These are phyloP conservation scores for Lysandra bellargus DNA, from an alignment of 2,888 invertebrate species.

Conservation along the genomic window DNA sequence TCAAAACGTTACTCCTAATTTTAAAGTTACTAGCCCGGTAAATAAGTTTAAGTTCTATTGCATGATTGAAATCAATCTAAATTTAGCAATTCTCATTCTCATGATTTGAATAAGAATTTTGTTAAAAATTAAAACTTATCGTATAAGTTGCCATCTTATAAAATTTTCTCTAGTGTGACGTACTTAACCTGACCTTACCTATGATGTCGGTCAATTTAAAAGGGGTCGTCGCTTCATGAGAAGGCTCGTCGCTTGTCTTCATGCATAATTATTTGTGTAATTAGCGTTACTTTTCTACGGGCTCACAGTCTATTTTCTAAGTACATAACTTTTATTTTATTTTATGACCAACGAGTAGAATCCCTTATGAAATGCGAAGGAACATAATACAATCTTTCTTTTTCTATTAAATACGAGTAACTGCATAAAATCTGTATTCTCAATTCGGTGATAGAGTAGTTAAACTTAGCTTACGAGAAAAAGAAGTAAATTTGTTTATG, in stretches of 20 bases:
- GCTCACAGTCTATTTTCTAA: not conserved
- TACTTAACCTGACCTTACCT: slow-evolving; percentile 29
- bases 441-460: too few species aligned
- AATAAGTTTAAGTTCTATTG: too few species aligned
- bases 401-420: too few species aligned
- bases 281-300: not conserved
- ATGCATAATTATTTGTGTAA: slow-evolving; percentile 15
- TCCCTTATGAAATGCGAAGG: too few species aligned
- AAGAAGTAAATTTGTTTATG: too few species aligned
- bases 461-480: too few species aligned
- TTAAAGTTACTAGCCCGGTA: too few species aligned
- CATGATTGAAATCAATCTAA: not conserved
- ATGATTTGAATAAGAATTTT: not conserved
- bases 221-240: slow-evolving; percentile 19
- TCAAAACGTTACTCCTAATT: too few species aligned
- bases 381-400: too few species aligned
- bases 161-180: not conserved
- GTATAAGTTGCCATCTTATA: not conserved
- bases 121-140: not conserved
- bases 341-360: too few species aligned
- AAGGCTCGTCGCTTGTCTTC: slow-evolving; percentile 20
- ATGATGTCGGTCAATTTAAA: slow-evolving; percentile 28
- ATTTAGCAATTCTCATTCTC: not conserved
- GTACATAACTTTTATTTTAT: not conserved
- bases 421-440: too few species aligned